Evolutionary conservation across 2,888 invertebrate genomes (phyloP).

Genomic region (Drosophila acutilabella): DNA sequence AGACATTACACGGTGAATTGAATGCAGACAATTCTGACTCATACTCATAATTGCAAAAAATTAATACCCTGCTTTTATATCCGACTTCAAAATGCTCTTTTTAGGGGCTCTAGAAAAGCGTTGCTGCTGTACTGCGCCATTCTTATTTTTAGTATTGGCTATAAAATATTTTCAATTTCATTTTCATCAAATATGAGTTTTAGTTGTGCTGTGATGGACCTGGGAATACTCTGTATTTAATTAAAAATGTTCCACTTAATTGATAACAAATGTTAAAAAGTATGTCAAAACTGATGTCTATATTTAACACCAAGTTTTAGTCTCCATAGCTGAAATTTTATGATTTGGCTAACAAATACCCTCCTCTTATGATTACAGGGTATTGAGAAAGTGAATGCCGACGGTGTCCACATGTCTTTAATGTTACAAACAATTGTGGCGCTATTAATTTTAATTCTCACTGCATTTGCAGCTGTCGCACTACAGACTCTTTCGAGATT

Average conservation of each 20-base stretch:
- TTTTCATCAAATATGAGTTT: conserved; percentile 6
- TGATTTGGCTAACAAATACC: neutral
- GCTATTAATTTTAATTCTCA: conserved; percentile 48
- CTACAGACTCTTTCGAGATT: conserved; percentile 39
- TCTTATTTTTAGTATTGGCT: conserved; percentile 66
- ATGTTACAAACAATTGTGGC: conserved; percentile 54
- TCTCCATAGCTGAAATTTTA: too few species aligned
- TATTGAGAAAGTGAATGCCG: conserved; percentile 10
- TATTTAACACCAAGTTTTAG: too few species aligned
- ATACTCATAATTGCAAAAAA: conserved; percentile 9
- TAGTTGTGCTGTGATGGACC: neutral
- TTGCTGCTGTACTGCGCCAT: conserved; percentile 41
- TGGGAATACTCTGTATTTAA: neutral
- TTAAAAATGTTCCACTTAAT: neutral
- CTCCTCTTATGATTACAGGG: neutral
- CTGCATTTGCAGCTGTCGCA: conserved; percentile 67
- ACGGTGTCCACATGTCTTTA: conserved; percentile 11
- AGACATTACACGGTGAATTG: neutral
- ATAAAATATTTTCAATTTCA: conserved; percentile 50
- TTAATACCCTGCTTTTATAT: neutral
- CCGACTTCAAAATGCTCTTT: conserved; percentile 12
- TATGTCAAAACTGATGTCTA: too few species aligned
- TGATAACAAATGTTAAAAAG: too few species aligned
- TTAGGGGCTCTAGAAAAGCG: neutral
- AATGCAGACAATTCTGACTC: neutral